These are phyloP conservation scores for Asbolus verrucosus DNA, from an alignment of 1,140 invertebrate species.

Conservation along the genomic window DNA sequence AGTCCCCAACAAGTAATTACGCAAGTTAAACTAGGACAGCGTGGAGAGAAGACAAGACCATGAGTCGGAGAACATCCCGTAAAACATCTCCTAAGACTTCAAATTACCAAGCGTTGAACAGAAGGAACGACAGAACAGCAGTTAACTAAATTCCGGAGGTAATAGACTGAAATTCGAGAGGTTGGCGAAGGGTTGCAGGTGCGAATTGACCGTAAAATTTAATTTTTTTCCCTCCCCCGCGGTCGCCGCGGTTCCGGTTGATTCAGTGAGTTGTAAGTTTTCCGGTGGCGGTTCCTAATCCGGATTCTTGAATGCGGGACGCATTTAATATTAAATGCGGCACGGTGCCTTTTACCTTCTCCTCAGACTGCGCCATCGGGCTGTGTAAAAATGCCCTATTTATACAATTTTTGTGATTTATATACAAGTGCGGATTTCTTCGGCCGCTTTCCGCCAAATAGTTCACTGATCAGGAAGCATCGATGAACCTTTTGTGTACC, in stretches of 20 bases:
- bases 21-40: constrained; percentile 22
- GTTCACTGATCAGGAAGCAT: constrained; percentile 22
- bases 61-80: constrained; percentile 34
- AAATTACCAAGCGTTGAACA: constrained; percentile 33
- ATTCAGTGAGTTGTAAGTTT: neutral
- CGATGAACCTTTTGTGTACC: constrained; percentile 27
- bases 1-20: constrained; percentile 34
- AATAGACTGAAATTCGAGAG: constrained; percentile 25
- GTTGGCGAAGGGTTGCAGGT: constrained; percentile 19
- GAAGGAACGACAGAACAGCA: constrained; percentile 30
- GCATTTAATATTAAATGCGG: constrained; percentile 22
- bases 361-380: too few species aligned
- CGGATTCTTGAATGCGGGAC: neutral
- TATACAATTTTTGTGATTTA: constrained; percentile 12
- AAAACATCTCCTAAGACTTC: constrained; percentile 25
- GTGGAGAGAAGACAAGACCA: constrained; percentile 16
- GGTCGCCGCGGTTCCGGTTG: neutral
- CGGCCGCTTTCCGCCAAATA: constrained; percentile 22
- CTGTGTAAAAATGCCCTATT: neutral
- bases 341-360: too few species aligned
- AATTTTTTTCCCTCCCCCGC: neutral
- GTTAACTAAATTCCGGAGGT: constrained; percentile 23
- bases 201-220: constrained; percentile 34
- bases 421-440: neutral
- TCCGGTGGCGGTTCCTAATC: constrained; percentile 18